Evolutionary conservation across 2,888 invertebrate species (phyloP).

Genomic region (Agrotis ipsilon): DNA sequence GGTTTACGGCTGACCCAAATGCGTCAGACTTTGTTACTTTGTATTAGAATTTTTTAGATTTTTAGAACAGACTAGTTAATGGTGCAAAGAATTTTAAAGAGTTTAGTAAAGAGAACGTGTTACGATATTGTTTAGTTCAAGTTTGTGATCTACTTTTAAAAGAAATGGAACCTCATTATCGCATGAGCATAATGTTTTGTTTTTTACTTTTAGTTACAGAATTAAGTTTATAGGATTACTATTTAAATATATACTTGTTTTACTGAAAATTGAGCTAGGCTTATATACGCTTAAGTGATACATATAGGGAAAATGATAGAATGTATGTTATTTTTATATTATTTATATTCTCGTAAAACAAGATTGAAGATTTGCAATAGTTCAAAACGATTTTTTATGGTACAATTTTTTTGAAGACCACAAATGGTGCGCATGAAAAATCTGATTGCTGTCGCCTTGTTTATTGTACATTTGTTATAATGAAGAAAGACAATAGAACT

Average conservation of each 20-base stretch:
- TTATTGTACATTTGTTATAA: neutral
- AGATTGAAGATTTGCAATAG: too few species aligned
- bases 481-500: neutral
- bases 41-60: conserved; percentile 19
- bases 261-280: too few species aligned
- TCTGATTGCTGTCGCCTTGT: neutral
- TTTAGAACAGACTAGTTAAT: conserved; percentile 9
- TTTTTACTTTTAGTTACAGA: neutral
- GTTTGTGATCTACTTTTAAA: conserved; percentile 5
- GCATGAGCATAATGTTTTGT: neutral
- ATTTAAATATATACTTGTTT: neutral
- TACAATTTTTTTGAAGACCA: too few species aligned
- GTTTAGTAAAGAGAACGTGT: neutral
- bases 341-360: too few species aligned
- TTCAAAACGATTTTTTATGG: too few species aligned
- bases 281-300: neutral
- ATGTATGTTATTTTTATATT: neutral
- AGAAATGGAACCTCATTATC: neutral
- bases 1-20: conserved; percentile 59
- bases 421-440: too few species aligned
- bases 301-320: neutral
- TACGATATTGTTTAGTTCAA: neutral
- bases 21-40: conserved; percentile 45
- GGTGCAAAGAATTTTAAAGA: conserved; percentile 21
- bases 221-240: neutral